Conservation (phyloP, 2,797 vertebrate genomes). For the Moxostoma hubbsi region DNA sequence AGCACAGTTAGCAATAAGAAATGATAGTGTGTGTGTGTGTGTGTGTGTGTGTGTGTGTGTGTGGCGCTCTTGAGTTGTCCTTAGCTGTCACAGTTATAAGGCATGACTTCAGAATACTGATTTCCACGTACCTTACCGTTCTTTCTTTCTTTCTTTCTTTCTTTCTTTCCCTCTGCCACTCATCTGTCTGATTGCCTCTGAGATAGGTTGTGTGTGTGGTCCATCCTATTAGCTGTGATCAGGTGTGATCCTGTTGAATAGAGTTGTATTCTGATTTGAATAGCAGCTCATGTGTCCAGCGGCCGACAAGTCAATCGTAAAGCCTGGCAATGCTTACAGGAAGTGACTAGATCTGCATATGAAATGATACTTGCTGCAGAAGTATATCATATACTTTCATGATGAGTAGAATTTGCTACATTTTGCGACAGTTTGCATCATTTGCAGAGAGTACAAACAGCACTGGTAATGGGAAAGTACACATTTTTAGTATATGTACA, state of each 20-base stretch:
- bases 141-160: background rate
- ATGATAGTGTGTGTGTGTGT: slow-evolving; percentile 14
- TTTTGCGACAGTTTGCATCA: too few relatives aligned
- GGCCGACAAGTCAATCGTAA: background rate
- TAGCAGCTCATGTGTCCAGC: background rate
- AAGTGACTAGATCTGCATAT: background rate
- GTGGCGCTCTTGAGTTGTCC: slow-evolving; percentile 46
- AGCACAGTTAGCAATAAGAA: slow-evolving; percentile 31
- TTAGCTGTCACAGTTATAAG: slow-evolving; percentile 48
- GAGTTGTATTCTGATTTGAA: slow-evolving; percentile 25
- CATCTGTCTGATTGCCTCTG: slow-evolving; percentile 33
- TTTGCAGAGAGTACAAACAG: too few relatives aligned
- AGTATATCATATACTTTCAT: background rate
- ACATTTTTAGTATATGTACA: too few relatives aligned
- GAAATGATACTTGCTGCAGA: background rate
- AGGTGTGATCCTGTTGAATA: slow-evolving; percentile 34
- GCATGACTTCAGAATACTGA: slow-evolving; percentile 51
- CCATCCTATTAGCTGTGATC: slow-evolving; percentile 21
- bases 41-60: slow-evolving; percentile 34
- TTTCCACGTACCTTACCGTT: background rate
- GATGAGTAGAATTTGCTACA: background rate
- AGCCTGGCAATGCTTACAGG: background rate
- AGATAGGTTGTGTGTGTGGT: slow-evolving; percentile 24
- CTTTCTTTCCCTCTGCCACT: slow-evolving; percentile 11
- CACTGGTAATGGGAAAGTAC: too few relatives aligned